Conservation (phyloP, 2,797 vertebrate species). For the Florisuga fusca region DNA sequence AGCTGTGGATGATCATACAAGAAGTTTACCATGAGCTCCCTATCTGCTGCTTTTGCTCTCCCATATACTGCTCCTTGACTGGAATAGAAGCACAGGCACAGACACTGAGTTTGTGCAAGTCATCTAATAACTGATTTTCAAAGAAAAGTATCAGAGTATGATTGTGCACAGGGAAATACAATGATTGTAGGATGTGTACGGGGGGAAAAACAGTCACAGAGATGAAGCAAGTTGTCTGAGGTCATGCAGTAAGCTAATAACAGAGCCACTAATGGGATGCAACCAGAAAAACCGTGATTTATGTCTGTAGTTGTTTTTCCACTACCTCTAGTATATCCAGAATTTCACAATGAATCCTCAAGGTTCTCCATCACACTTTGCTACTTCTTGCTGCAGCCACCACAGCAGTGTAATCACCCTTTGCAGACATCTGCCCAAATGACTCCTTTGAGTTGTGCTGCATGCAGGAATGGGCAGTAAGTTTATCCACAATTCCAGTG, state of each 20-base stretch:
- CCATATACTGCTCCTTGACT: background rate
- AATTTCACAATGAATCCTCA: background rate
- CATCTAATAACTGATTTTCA: background rate
- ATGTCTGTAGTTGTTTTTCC: background rate
- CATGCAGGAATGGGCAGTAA: background rate
- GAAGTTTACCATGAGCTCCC: background rate
- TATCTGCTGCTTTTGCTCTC: background rate
- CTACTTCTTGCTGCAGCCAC: background rate
- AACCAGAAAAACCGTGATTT: background rate
- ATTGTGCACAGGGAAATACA: background rate
- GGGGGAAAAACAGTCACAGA: background rate
- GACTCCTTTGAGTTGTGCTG: background rate
- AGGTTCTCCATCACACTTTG: background rate
- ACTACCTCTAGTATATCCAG: background rate
- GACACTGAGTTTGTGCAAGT: background rate
- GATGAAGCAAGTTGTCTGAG: background rate
- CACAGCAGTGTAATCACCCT: background rate
- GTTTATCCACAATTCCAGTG: background rate
- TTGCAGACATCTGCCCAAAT: background rate
- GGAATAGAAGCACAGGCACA: background rate
- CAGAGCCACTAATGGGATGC: background rate
- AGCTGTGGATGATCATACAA: background rate
- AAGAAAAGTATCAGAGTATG: background rate
- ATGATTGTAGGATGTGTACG: background rate
- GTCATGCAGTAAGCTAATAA: background rate